phyloP scores from a whole-genome alignment of 2,797 vertebrate species.

The Botia almorhae region DNA sequence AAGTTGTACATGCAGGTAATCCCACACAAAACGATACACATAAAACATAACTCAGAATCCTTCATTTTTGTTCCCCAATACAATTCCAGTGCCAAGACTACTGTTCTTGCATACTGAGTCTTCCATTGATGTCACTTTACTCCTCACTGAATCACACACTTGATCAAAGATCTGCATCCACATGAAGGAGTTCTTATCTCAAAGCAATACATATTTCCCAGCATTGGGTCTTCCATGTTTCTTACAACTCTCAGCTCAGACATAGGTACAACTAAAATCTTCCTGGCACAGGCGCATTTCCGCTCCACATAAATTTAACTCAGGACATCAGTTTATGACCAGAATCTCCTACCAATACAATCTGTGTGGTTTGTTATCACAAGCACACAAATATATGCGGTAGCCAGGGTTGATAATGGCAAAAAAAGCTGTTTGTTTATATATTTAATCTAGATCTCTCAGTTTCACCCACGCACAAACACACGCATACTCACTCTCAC shows the following conservation, averaged over 20 bases:
- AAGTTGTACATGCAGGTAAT: neutral
- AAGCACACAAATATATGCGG: conserved; percentile 3
- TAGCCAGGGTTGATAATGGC: conserved; percentile 20
- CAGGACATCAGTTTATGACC: conserved; percentile 14
- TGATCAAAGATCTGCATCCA: neutral
- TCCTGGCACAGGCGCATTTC: conserved; percentile 17
- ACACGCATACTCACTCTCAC: conserved; percentile 3
- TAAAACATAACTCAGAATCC: neutral
- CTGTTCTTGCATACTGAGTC: conserved; percentile 2
- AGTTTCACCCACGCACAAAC: neutral
- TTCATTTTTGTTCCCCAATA: neutral
- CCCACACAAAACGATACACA: conserved; percentile 3
- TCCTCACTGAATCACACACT: neutral
- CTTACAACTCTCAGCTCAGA: neutral
- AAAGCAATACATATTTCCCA: conserved; percentile 18
- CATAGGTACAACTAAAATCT: conserved; percentile 23
- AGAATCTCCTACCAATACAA: neutral
- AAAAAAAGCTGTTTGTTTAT: conserved; percentile 38
- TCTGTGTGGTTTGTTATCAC: conserved; percentile 30
- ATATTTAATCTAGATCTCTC: conserved; percentile 28
- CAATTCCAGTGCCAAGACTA: conserved; percentile 13
- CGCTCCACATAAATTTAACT: conserved; percentile 1
- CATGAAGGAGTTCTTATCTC: neutral
- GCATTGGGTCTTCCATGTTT: conserved; percentile 50
- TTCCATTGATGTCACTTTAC: conserved; percentile 9